Percentiles rank a stretch among this genome's conserved stretches.
Conservation (phyloP, 2,888 invertebrate genomes). For the Seira musarum region DNA sequence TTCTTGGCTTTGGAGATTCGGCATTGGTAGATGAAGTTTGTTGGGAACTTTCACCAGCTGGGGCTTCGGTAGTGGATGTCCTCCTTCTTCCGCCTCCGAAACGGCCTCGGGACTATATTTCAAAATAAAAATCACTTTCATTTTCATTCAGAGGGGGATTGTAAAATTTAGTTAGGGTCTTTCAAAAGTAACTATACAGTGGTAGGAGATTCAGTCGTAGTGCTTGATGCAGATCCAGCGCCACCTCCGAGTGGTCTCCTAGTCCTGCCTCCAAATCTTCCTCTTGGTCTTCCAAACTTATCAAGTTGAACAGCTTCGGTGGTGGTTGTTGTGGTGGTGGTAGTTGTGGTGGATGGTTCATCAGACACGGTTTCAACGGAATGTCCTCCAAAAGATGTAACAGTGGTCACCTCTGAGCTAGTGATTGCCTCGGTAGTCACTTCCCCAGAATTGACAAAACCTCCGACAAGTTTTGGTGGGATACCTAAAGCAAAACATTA, state of each 20-base stretch:
- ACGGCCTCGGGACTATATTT: constrained; percentile 34
- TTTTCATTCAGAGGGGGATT: background rate
- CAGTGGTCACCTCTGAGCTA: constrained; percentile 57
- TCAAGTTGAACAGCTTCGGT: constrained; percentile 54
- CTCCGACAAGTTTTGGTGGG: constrained; percentile 51
- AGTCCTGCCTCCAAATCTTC: constrained; percentile 55
- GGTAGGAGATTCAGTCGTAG: constrained; percentile 41
- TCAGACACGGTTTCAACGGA: constrained; percentile 37
- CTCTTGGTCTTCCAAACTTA: constrained; percentile 55
- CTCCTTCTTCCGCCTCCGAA: constrained; percentile 51
- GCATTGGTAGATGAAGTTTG: constrained; percentile 23
- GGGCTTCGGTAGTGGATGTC: constrained; percentile 40
- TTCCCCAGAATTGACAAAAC: constrained; percentile 55
- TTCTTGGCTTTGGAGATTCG: constrained; percentile 37
- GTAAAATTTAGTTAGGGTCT: background rate
- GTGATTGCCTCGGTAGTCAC: constrained; percentile 50
- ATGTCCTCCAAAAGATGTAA: constrained; percentile 47
- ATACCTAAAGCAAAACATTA: constrained; percentile 28
- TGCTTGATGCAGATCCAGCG: constrained; percentile 17
- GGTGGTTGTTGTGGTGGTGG: constrained; percentile 60
- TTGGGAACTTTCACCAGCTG: constrained; percentile 26
- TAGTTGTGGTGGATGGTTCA: constrained; percentile 25
- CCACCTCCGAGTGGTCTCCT: constrained; percentile 45
- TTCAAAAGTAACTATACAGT: constrained; percentile 20
- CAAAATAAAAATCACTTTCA: constrained; percentile 6